Evolutionary conservation across 1,140 invertebrate species (phyloP).

Genomic region (Zaprionus lachaisei): DNA sequence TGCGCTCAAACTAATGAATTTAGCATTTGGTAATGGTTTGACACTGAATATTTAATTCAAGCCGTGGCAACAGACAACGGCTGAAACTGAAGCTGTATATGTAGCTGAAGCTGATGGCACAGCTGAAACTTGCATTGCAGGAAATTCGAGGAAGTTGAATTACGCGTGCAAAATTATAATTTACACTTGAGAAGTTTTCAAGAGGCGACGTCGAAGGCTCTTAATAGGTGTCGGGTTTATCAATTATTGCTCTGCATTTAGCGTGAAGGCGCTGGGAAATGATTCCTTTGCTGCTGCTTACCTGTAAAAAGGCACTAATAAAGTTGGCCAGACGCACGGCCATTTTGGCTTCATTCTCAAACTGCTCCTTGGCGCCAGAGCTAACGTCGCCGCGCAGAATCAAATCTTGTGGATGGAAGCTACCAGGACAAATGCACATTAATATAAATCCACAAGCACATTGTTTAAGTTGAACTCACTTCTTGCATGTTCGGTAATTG

Average conservation of each 20-base stretch:
- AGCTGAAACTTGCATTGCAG: conserved; percentile 73
- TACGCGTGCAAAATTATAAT: conserved; percentile 84
- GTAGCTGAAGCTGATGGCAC: conserved; percentile 28
- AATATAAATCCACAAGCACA: conserved; percentile 3
- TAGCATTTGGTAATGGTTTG: conserved; percentile 84
- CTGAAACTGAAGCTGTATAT: conserved; percentile 10
- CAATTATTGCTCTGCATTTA: conserved; percentile 81
- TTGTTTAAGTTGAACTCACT: conserved; percentile 59
- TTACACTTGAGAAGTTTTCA: conserved; percentile 84
- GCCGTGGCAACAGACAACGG: conserved; percentile 49
- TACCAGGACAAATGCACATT: conserved; percentile 70
- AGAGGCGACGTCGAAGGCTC: conserved; percentile 74
- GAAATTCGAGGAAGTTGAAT: conserved; percentile 84
- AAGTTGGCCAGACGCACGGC: conserved; percentile 97
- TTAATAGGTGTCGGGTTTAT: conserved; percentile 83
- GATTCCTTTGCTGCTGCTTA: conserved; percentile 73
- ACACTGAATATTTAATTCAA: conserved; percentile 84
- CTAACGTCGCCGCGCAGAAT: conserved; percentile 92
- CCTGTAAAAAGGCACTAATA: conserved; percentile 96
- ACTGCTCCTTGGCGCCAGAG: conserved; percentile 94
- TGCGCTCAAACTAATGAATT: conserved; percentile 82
- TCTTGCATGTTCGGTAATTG: conserved; percentile 89
- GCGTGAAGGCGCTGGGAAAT: conserved; percentile 71
- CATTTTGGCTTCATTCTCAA: conserved; percentile 97
- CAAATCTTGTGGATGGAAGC: conserved; percentile 90